phyloP scores from a whole-genome alignment of 2,797 vertebrate species.

The Ctenosaura bakeri region DNA sequence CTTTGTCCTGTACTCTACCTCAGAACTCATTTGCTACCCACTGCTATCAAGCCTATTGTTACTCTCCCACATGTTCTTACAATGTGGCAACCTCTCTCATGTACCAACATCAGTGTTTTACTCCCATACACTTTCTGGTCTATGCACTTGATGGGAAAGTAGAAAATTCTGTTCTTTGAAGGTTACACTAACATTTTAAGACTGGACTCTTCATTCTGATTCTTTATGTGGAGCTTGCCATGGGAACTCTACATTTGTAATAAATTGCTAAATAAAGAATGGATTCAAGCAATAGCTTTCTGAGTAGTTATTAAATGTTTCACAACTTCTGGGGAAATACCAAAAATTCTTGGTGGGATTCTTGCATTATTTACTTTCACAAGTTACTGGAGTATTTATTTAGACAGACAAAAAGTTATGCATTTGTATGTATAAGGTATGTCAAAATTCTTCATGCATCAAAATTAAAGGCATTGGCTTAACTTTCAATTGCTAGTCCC shows the following conservation, averaged over 20 bases:
- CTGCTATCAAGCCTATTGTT: background rate
- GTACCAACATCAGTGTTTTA: background rate
- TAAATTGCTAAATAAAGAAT: slow-evolving; percentile 18
- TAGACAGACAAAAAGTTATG: background rate
- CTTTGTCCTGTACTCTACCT: background rate
- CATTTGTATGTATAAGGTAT: background rate
- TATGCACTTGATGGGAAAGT: background rate
- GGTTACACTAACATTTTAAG: slow-evolving; percentile 31
- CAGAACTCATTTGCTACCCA: background rate
- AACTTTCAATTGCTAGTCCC: too few species aligned
- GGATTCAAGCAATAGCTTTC: slow-evolving; percentile 27
- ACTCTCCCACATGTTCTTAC: background rate
- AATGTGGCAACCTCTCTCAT: background rate
- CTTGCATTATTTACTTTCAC: background rate
- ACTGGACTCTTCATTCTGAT: background rate
- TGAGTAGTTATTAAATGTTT: slow-evolving; percentile 45
- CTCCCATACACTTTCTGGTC: slow-evolving; percentile 23
- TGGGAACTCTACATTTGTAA: slow-evolving; percentile 2
- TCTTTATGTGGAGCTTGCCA: slow-evolving; percentile 16
- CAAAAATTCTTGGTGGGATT: background rate
- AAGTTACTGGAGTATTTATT: background rate
- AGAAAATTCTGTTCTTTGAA: background rate
- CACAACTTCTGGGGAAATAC: background rate
- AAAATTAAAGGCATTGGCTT: background rate
- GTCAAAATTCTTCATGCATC: background rate